Evolutionary conservation across 2,113 vertebrate genomes (phyloP), one percentile per base, ranked within the genome.

Genomic region (Stegastes partitus): DNA sequence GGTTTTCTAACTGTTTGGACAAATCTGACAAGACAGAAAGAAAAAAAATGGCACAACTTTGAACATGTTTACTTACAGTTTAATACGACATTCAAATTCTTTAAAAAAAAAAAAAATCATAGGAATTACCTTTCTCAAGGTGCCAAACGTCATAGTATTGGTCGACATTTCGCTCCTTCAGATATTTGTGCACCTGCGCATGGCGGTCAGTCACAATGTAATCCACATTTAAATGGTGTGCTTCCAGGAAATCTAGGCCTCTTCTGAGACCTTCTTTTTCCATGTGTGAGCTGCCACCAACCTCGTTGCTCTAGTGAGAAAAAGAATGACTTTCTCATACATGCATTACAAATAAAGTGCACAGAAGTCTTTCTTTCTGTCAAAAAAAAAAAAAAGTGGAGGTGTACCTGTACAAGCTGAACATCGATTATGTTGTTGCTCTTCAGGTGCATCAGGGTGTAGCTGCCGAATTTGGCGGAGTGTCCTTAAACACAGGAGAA

Each of bases 111-210:
- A 31, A 31, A 31, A 3, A 31, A 31, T 3, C 28, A 6, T 31
- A 31, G 28, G 5, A 31, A 31, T 31, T 31, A 70, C 68, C 68
- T 44, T 70, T 70, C 42, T 31, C 68, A 19, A 70, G n/a, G 25
- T 58, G 54, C 68, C 45, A 44, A 26, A 58, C 45, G 42, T 70
- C 56, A 22, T 70, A 70, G 25, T 70, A 70, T 28, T 70, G 68
- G 18, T 19, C 8, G 19, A 70, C 3, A 15, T 70, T 55, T 34
- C 54, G 37, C 55, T 58, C 28, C 25, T 25, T 57, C 26, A 70
- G 68, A 26, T 58, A 34, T 26, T 70, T 70, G 54, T 70, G 54
- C 23, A 70, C 26, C 0, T 28, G 68, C 0, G 55, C 21, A 14
- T 31, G 54, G 2, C 55, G 39, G 42, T 70, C 26, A 5, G 68